Conservation (phyloP, 2,797 vertebrate species). For the Hephaestus fuliginosus region DNA sequence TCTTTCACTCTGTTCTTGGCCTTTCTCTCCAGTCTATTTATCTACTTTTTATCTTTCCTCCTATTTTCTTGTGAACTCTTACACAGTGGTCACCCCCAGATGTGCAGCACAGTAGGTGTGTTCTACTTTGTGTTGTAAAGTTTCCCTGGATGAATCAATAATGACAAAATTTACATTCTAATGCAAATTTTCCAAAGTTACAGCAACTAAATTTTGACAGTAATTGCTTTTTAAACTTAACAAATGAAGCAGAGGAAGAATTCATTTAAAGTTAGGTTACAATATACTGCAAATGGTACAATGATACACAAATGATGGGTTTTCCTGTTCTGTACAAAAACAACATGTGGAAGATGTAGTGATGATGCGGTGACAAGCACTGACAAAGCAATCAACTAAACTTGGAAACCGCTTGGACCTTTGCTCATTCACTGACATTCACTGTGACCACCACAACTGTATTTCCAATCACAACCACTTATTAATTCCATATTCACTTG, state of each 20-base stretch:
- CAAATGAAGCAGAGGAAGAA: neutral
- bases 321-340: neutral
- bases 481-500: neutral
- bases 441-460: too few species aligned
- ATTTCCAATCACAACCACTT: neutral
- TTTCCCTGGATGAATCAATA: constrained; percentile 38
- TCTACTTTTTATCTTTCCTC: constrained; percentile 9
- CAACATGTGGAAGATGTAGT: neutral
- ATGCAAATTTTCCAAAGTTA: constrained; percentile 35
- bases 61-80: constrained; percentile 33
- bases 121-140: constrained; percentile 42
- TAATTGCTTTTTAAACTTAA: constrained; percentile 36
- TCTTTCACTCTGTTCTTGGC: constrained; percentile 9
- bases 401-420: neutral
- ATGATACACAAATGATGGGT: neutral
- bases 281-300: neutral
- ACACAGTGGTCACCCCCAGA: constrained; percentile 17
- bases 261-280: neutral
- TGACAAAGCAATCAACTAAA: neutral
- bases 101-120: constrained; percentile 36
- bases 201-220: constrained; percentile 29
- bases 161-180: constrained; percentile 42
- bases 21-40: constrained; percentile 1
- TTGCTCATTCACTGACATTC: neutral
- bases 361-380: neutral